Evolutionary conservation across 2,888 invertebrate species (phyloP).

Genomic region (Heteromurus nitidus): DNA sequence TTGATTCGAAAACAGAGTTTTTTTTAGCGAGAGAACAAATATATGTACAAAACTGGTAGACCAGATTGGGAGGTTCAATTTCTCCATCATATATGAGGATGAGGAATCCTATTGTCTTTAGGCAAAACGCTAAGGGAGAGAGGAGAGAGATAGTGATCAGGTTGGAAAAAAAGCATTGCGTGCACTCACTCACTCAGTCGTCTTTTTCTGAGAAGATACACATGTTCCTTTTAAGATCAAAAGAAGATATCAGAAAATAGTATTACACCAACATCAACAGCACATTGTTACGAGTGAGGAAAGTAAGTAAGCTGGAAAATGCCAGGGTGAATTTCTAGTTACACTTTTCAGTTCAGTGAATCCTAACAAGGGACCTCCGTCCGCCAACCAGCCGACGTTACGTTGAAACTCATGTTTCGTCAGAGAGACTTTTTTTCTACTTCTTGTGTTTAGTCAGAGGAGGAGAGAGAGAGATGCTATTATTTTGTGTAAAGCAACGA

Average conservation of each 20-base stretch:
- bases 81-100: background rate
- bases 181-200: background rate
- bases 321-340: constrained; percentile 33
- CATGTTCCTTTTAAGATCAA: constrained; percentile 49
- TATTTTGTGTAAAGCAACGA: constrained; percentile 43
- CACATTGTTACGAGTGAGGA: background rate
- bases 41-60: constrained; percentile 7
- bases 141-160: constrained; percentile 48
- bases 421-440: background rate
- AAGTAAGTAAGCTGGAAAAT: constrained; percentile 36
- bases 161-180: constrained; percentile 32
- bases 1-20: constrained; percentile 43
- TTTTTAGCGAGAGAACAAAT: constrained; percentile 22
- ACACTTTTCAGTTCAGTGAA: constrained; percentile 44
- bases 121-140: constrained; percentile 26
- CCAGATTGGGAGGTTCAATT: constrained; percentile 38
- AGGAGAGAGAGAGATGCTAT: constrained; percentile 17
- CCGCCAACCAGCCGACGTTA: constrained; percentile 49
- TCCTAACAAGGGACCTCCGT: constrained; percentile 59
- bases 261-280: background rate
- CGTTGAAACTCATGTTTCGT: background rate
- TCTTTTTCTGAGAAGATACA: constrained; percentile 12
- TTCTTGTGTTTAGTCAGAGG: background rate
- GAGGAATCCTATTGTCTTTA: constrained; percentile 44
- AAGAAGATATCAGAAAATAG: constrained; percentile 34